Evolutionary conservation across 2,113 vertebrate species (phyloP).

Genomic region (Notarius lentiginosus): DNA sequence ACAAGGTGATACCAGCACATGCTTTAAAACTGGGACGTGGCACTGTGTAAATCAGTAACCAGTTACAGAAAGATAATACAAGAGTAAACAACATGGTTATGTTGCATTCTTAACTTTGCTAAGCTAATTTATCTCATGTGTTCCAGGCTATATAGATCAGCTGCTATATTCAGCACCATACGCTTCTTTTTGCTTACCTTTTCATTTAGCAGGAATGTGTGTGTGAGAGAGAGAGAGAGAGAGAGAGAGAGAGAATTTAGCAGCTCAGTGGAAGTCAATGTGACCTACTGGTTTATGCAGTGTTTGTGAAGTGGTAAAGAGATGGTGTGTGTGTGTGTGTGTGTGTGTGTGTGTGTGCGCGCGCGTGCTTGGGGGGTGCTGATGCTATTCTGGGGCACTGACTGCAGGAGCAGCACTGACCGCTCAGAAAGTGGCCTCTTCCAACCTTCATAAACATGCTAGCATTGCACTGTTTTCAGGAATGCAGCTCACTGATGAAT

Average conservation of each 20-base stretch:
- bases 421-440: slow-evolving; percentile 18
- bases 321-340: slow-evolving; percentile 43
- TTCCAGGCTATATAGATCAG: slow-evolving; percentile 1
- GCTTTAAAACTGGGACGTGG: not conserved
- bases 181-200: slow-evolving; percentile 33
- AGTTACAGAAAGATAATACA: not conserved
- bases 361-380: slow-evolving; percentile 64
- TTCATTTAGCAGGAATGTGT: slow-evolving; percentile 6
- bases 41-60: slow-evolving; percentile 4
- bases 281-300: slow-evolving; percentile 64
- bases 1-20: not conserved
- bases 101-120: not conserved
- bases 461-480: not conserved
- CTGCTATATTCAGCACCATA: slow-evolving; percentile 1
- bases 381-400: slow-evolving; percentile 70
- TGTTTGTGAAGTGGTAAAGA: slow-evolving; percentile 50
- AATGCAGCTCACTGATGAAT: not conserved
- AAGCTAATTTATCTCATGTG: not conserved
- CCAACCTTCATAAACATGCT: not conserved
- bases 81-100: not conserved
- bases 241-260: slow-evolving; percentile 48
- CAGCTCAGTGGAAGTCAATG: slow-evolving; percentile 65
- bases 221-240: slow-evolving; percentile 34
- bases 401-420: slow-evolving; percentile 54
- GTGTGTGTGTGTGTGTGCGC: too few relatives aligned